A percentile compares a stretch with the other conserved stretches of the same genome.
phyloP scores from a whole-genome alignment of 1,140 invertebrate species.

The Tetramorium parvispinum region DNA sequence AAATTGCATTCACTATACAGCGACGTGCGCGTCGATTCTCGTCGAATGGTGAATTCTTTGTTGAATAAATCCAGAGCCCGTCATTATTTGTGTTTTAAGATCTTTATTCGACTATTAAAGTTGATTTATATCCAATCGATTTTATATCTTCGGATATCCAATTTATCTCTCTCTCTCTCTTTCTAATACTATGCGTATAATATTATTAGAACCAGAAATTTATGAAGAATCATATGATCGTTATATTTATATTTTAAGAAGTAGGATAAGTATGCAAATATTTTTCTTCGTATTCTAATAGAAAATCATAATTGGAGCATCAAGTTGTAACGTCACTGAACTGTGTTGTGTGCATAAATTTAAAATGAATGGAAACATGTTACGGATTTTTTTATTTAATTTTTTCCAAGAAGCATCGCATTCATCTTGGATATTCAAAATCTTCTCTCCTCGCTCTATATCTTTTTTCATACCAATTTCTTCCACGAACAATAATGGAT shows the following conservation, averaged over 20 bases:
- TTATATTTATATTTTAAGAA: too few species aligned
- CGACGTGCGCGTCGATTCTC: background rate
- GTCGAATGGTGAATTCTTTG: slow-evolving; percentile 10
- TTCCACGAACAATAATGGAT: background rate
- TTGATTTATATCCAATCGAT: background rate
- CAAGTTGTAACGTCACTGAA: background rate
- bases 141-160: too few species aligned
- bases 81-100: background rate
- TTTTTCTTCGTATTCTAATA: background rate
- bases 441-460: background rate
- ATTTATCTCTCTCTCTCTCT: background rate
- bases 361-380: background rate
- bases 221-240: too few species aligned
- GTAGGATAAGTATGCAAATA: background rate
- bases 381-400: background rate
- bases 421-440: background rate
- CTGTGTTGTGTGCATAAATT: background rate
- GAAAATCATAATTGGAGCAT: background rate
- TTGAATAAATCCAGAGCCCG: background rate
- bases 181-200: background rate
- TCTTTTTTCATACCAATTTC: background rate
- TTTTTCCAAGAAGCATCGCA: background rate
- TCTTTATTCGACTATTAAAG: background rate
- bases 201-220: background rate
- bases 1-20: slow-evolving; percentile 47